Evolutionary conservation across 2,888 invertebrate species (phyloP), one percentile per base, ranked within the genome.

Genomic region (Synergus gifuensis): DNA sequence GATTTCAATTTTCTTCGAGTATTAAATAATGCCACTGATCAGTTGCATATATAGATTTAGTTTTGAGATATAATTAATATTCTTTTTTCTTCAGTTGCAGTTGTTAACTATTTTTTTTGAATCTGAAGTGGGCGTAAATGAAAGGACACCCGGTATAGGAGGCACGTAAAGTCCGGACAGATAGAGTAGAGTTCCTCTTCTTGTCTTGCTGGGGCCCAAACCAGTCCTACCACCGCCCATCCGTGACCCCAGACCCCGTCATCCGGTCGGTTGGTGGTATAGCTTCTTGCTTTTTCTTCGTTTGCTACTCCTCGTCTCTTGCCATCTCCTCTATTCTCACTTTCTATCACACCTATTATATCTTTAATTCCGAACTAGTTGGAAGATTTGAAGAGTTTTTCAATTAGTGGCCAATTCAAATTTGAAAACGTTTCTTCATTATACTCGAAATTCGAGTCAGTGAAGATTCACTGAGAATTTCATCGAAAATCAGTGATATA

Each of bases 221-320:
- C 90, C 90, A 90, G 90, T 91, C 90, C 89, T 90, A 88, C 87
- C 87, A 87, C 89, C 88, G 88, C 89, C 90, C 90, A 90, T 90
- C 90, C 90, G 86, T 91, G 90, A 91, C 90, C 90, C 89, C 89
- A 85, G 90, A 90, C 90, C 90, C 84, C 90, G 88, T 90, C 90
- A 89, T 90, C 90, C 90, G 90, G 90, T 89, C 89, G 87, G 82
- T 82, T 85, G 84, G 85, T 85, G 80, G 81, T 81, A 79, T 81
- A 86, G 85, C 60, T 67, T 60, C 54, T 62, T 76, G 46, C 66
- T 58, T 22, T 44, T 69, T 66, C 49, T 78, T 67, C 54, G 60
- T 64, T 63, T 63, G 60, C 58, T 44, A 77, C 77, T 64, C 54
- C 22, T 49, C 49, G 67, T 79, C 58, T 77, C 44, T 62, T 12